Percentiles rank a stretch among this genome's conserved stretches.
Conservation (phyloP, 2,888 invertebrate genomes). For the Sceliomorpha sp. region DNA sequence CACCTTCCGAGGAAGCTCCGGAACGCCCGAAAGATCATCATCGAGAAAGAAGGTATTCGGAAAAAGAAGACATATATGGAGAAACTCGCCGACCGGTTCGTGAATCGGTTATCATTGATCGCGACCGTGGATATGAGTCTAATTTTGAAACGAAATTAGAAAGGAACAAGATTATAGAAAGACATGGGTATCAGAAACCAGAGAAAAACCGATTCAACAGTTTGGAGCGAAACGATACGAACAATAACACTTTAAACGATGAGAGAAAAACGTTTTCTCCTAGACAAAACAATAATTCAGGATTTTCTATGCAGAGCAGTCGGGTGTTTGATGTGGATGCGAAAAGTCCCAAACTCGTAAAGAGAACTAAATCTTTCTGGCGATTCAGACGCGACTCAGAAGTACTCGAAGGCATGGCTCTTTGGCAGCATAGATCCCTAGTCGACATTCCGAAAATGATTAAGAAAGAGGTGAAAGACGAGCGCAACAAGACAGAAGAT, state of each 20-base stretch:
- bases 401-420: conserved; percentile 91
- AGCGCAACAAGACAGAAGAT: conserved; percentile 72
- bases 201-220: conserved; percentile 48
- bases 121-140: conserved; percentile 78
- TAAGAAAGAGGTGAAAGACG: conserved; percentile 81
- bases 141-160: conserved; percentile 78
- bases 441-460: conserved; percentile 86
- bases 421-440: conserved; percentile 92
- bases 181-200: conserved; percentile 57
- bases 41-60: conserved; percentile 72
- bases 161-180: conserved; percentile 72
- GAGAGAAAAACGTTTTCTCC: conserved; percentile 82
- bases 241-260: conserved; percentile 77
- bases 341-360: conserved; percentile 82
- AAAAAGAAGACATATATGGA: conserved; percentile 75
- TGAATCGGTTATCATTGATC: conserved; percentile 64
- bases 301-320: conserved; percentile 67
- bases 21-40: conserved; percentile 68
- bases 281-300: conserved; percentile 72
- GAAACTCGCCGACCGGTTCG: conserved; percentile 65
- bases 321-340: conserved; percentile 82
- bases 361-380: conserved; percentile 93
- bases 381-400: conserved; percentile 88
- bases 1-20: conserved; percentile 77
- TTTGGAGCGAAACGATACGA: conserved; percentile 70